phyloP scores from a whole-genome alignment of 2,888 invertebrate genomes.

The Heteromurus nitidus region DNA sequence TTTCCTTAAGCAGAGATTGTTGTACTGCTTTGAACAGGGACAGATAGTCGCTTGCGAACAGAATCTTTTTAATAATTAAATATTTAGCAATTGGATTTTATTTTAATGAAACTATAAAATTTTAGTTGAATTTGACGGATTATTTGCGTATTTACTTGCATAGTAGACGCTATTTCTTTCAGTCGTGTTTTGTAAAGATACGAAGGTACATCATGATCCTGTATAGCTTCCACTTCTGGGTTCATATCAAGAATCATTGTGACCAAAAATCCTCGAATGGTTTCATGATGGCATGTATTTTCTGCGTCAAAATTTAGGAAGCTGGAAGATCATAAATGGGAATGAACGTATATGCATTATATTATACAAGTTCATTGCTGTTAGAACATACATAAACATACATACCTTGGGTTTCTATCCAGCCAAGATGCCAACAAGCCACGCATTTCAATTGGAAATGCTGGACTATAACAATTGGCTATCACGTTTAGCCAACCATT shows the following conservation, averaged over 20 bases:
- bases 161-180: background rate
- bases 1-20: conserved; percentile 1
- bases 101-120: too few relatives aligned
- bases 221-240: background rate
- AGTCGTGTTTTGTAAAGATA: background rate
- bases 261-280: background rate
- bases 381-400: background rate
- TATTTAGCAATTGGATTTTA: too few relatives aligned
- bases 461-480: background rate
- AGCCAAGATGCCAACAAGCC: conserved; percentile 35
- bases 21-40: background rate
- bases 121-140: too few relatives aligned
- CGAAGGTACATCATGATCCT: background rate
- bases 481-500: conserved; percentile 37
- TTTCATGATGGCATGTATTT: conserved; percentile 1
- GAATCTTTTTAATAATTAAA: too few relatives aligned
- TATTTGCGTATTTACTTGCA: conserved; percentile 3
- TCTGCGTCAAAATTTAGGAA: conserved; percentile 17
- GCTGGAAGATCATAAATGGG: conserved; percentile 7
- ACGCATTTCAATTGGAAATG: conserved; percentile 46
- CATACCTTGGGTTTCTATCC: conserved; percentile 16
- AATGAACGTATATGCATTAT: background rate
- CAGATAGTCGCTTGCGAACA: background rate
- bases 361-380: background rate
- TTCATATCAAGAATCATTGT: background rate